Base-by-base conservation (phyloP, 2,797 vertebrate species). In the Peromyscus melanophrys region DNA sequence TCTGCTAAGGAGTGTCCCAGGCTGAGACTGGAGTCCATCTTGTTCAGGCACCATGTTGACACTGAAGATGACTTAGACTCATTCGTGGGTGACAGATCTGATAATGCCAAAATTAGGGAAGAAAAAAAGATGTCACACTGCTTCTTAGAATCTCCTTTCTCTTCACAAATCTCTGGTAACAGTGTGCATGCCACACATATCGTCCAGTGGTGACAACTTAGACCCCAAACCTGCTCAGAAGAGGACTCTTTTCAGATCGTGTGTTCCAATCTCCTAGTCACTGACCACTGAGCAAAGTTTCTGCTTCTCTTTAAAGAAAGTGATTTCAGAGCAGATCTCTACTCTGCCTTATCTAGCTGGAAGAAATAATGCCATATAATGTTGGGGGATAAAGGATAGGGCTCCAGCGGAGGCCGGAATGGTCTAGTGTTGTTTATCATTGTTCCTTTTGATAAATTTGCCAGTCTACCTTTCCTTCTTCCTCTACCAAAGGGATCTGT, bases 371-470 rank as follows among this genome's bases (percentile, higher is more conserved):
- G 40, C 43, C 21, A 76, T 61, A 27, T 61, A 12, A 69, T n/a
- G 13, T 27, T 69, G 12, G 25, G 4, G 63, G 57, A 12, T 67
- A 80, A 95, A 46, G 17, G 37, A 6, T 17, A 16, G 43, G 14
- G 4, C 16, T 37, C 75, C 27, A 76, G 80, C 40, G 55, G 65
- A 96, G 40, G 43, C 52, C 31, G 88, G 55, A 78, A 69, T 19
- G 29, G 49, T n/a, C 25, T 25, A 61, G 34, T 80, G 17, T 43
- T 95, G 73, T 69, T 96, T 63, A 61, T 93, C 46, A 88, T n/a
- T 96, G 13, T 90, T 94, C 59, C 43, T 85, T 29, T 10, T 52
- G 49, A 67, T 92, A 71, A 78, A 88, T 75, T 86, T 94, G 3
- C 52, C 76, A 71, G 46, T 80, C 29, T 37, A 73, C 59, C 82